A percentile compares a stretch with the other conserved stretches of the same genome.
Evolutionary conservation across 1,140 invertebrate species (phyloP).

Genomic region (Drosophila biarmipes): DNA sequence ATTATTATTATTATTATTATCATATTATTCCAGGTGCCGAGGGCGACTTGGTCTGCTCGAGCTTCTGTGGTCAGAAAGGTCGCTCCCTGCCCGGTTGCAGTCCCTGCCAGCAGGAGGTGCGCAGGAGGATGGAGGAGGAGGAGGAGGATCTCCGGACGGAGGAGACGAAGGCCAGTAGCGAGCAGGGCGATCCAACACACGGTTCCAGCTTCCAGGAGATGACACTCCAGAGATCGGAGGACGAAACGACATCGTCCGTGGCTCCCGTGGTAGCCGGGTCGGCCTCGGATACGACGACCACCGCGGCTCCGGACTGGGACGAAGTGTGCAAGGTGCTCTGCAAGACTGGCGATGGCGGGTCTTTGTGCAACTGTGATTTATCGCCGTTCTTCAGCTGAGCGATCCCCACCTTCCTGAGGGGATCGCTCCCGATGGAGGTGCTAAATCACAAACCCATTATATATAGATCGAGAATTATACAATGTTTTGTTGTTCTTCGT

Average conservation of each 20-base stretch:
- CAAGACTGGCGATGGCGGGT: constrained; percentile 85
- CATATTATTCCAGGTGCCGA: constrained; percentile 9
- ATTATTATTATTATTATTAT: too few relatives aligned
- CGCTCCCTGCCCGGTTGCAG: constrained; percentile 70
- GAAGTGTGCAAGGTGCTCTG: constrained; percentile 85
- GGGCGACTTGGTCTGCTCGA: constrained; percentile 60
- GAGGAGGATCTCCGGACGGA: neutral
- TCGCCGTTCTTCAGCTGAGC: constrained; percentile 83
- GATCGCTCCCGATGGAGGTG: constrained; percentile 31
- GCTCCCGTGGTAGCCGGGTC: constrained; percentile 8
- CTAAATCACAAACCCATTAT: constrained; percentile 60
- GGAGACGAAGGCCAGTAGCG: constrained; percentile 45
- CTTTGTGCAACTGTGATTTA: constrained; percentile 86
- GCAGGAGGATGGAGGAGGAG: constrained; percentile 14
- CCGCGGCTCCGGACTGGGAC: constrained; percentile 82
- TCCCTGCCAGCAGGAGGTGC: constrained; percentile 60
- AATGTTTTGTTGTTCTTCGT: constrained; percentile 50
- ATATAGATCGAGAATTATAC: constrained; percentile 60
- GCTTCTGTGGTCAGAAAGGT: constrained; percentile 55
- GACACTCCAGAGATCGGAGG: neutral
- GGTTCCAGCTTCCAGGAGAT: constrained; percentile 39
- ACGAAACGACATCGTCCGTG: neutral
- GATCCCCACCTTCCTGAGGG: constrained; percentile 16
- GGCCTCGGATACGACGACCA: constrained; percentile 1
- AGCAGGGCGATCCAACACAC: constrained; percentile 54